Conservation (phyloP, 2,888 invertebrate genomes). For the Ectemnius continuus region DNA sequence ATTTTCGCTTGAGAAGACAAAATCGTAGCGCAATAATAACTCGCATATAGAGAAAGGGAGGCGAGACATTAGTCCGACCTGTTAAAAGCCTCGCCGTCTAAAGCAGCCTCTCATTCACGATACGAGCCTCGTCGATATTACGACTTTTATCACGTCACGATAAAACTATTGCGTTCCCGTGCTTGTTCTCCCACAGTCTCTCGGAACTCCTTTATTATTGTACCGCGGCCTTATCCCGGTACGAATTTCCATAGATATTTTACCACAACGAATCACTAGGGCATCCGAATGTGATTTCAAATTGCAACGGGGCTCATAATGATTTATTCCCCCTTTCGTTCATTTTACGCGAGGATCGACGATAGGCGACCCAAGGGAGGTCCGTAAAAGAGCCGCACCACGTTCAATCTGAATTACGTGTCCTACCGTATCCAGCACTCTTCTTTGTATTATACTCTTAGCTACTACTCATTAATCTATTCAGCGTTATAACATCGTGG, state of each 20-base stretch:
- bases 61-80: no score
- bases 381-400: slow-evolving; percentile 39
- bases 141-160: neutral
- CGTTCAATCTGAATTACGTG: slow-evolving; percentile 63
- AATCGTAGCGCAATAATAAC: no score
- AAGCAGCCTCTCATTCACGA: slow-evolving; percentile 1
- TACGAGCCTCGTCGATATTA: no score
- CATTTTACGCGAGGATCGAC: neutral
- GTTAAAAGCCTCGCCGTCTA: slow-evolving; percentile 1
- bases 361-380: slow-evolving; percentile 28
- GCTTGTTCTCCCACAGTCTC: neutral
- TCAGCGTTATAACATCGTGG: slow-evolving; percentile 68
- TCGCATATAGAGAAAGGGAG: no score
- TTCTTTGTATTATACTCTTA: slow-evolving; percentile 69
- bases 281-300: slow-evolving; percentile 38
- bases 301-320: slow-evolving; percentile 12
- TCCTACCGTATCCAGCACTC: slow-evolving; percentile 65
- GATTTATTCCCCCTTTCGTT: no score
- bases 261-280: neutral
- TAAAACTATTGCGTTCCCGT: neutral
- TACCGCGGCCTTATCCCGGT: neutral
- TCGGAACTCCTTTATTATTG: neutral
- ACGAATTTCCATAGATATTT: neutral
- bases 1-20: no score
- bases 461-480: slow-evolving; percentile 64